Evolutionary conservation across 1,140 invertebrate genomes (phyloP).

Genomic region (Ceratina australensis): DNA sequence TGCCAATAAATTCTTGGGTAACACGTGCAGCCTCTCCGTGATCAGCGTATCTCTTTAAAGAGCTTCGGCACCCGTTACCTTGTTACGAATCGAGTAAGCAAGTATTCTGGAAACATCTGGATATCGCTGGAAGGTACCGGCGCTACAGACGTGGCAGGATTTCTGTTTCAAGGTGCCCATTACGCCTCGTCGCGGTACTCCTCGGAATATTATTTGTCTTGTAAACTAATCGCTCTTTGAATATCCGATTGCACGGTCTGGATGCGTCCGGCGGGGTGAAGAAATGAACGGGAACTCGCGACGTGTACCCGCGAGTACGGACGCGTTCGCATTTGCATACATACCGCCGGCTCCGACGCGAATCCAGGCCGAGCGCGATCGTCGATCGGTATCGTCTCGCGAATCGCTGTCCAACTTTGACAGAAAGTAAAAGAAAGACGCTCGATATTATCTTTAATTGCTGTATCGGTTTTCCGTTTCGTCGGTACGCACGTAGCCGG

Average conservation of each 20-base stretch:
- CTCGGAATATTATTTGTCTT: slow-evolving; percentile 22
- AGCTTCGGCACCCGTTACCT: no score
- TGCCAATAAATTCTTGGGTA: no score
- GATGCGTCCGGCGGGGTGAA: background rate
- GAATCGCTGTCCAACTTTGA: slow-evolving; percentile 9
- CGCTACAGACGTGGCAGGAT: background rate
- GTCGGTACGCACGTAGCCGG: background rate
- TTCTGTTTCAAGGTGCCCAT: slow-evolving; percentile 29
- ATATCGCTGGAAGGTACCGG: slow-evolving; percentile 6
- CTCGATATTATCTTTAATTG: background rate
- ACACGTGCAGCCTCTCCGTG: no score
- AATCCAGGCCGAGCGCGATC: background rate
- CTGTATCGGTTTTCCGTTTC: background rate
- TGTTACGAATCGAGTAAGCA: background rate
- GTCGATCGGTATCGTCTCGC: background rate
- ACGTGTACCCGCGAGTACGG: background rate
- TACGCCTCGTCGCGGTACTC: background rate
- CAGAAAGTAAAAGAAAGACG: background rate
- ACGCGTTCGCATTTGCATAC: slow-evolving; percentile 7
- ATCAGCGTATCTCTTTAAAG: background rate
- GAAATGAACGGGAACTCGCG: background rate
- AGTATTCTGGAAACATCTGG: slow-evolving; percentile 21
- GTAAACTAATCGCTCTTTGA: slow-evolving; percentile 19
- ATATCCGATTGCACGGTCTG: slow-evolving; percentile 35
- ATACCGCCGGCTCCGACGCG: no score